Base-by-base conservation (phyloP, 2,888 invertebrate genomes). In the Bellardia pandia region DNA sequence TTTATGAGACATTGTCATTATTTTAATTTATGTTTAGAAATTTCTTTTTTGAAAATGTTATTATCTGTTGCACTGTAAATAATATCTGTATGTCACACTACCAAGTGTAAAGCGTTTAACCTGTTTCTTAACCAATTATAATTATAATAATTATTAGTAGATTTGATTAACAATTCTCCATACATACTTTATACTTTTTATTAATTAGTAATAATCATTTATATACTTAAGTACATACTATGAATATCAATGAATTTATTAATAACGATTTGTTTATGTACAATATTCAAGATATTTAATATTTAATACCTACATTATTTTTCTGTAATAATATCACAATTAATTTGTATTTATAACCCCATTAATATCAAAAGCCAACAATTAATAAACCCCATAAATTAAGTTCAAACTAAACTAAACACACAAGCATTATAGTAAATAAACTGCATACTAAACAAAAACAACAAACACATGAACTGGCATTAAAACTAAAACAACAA, bases 331-430 rank as follows among this genome's bases (percentile, higher is more conserved):
- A 68, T 81, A 74, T 84, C 71, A 53, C 66, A 80, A 79, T 83
- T 84, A 86, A 84, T 81, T 77, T 48, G 51, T 84, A 84, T 77
- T 86, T 69, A 81, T 60, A 86, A 71, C 66, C 62, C 56, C 80
- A 78, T 74, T 84, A 74, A 64, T 66, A 78, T 8, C 60, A 76
- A 75, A 78, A 75, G 84, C 74, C 66, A 86, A 76, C 80, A 86
- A 84, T 86, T 84, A 84, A 81, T 81, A 84, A 84, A 81, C 33
- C 53, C 66, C 83, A 83, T 82, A 86, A 82, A 82, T 86, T 82
- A 86, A 78, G 72, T 80, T 53, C 51, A 69, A 56, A 68, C 66
- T 48, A 51, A 71, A 60, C 72, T 53, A 74, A 75, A 3, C 33
- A 75, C 33, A 58, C 60, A 78, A 75, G 40, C 51, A 78, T 23